These are phyloP conservation scores for Bombyx mandarina DNA, from an alignment of 1,140 invertebrate species.

Conservation along the genomic window DNA sequence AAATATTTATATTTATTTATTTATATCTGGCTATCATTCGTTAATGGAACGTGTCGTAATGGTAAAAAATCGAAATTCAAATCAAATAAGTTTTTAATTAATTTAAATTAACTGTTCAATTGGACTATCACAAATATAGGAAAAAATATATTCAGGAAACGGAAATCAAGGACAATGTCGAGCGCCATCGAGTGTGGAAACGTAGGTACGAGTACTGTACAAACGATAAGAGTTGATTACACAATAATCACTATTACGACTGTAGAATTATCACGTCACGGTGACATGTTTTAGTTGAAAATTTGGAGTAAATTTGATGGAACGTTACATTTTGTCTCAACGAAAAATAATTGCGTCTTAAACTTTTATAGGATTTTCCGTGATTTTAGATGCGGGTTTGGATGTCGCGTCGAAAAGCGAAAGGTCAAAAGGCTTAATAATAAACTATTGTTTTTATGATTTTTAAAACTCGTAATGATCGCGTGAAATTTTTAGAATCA, in stretches of 20 bases:
- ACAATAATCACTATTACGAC: background rate
- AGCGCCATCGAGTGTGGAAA: background rate
- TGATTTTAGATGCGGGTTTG: no score
- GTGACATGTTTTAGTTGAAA: no score
- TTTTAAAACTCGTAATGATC: no score
- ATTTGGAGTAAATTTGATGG: no score
- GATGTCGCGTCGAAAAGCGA: no score
- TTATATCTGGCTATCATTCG: background rate
- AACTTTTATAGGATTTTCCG: no score
- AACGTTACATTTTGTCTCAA: no score
- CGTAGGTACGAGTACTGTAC: background rate
- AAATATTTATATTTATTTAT: no score
- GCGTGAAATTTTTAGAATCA: no score
- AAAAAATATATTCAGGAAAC: background rate
- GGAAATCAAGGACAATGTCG: conserved; percentile 1
- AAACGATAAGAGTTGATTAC: conserved; percentile 1
- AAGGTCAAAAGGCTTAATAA: no score
- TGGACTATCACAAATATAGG: background rate
- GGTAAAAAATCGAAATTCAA: background rate
- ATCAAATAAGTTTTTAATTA: background rate
- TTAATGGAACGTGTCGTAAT: background rate
- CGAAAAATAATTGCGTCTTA: no score
- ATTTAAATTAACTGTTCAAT: background rate
- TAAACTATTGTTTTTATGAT: no score
- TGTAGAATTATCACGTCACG: background rate